Evolutionary conservation across 2,888 invertebrate species (phyloP), one percentile per base, ranked within the genome.

Genomic region (Tethea ocularis): DNA sequence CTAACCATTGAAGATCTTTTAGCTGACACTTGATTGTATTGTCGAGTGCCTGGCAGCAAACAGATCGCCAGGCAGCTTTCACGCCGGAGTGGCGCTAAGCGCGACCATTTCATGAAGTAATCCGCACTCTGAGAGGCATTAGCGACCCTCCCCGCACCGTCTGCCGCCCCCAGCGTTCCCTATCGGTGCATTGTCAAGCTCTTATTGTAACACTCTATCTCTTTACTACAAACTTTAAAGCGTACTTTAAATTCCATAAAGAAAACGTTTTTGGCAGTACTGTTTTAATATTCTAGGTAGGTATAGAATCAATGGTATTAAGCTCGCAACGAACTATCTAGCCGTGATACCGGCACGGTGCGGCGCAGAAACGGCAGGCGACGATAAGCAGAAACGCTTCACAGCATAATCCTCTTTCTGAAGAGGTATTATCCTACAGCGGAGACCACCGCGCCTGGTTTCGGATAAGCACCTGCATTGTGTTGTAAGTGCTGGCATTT

Each of bases 61-160:
- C 86, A 84, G 86, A 87, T 88, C 84, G 83, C 77, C 81, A 80
- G 73, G 70, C 77, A 81, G 87, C 87, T 86, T 87, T 86, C 78
- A 83, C 84, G 83, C 76, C 70, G 78, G 78, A 84, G 83, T 84
- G 86, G 79, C 80, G 81, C 79, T 87, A 84, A 87, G 83, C 84
- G 82, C 81, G 80, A 86, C 86, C 84, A 85, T 84, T 87, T 81
- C 84, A 87, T 81, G 84, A 82, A 83, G 83, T 89, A 89, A 89
- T 89, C 89, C 88, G 80, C 82, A 82, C 84, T 83, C 76, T 61
- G 80, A 80, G 82, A 69, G 83, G 88, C 83, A 88, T 89, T 89
- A 89, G 83, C 77, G 78, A 73, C 77, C 66, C 78, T 67, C 64
- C 68, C 60, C 66, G 46, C 46, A 20, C 46, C 46, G 3, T 20